Conservation (phyloP, 2,888 invertebrate species). For the Synanthedon tipuliformis region DNA sequence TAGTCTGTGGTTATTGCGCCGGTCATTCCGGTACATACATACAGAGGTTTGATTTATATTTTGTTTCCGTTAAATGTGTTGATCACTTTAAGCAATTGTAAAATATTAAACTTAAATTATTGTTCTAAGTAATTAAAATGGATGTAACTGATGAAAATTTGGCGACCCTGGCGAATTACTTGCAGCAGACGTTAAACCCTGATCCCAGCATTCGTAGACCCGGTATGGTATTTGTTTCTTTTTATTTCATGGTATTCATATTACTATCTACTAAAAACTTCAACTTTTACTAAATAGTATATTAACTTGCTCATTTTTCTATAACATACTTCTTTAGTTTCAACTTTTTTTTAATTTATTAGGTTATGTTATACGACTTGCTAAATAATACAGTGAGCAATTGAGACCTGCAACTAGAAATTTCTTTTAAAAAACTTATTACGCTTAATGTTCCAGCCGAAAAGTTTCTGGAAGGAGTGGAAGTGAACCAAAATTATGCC, state of each 20-base stretch:
- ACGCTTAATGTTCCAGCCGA: conserved; percentile 75
- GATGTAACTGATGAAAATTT: conserved; percentile 90
- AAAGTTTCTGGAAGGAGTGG: conserved; percentile 90
- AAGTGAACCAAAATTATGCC: conserved; percentile 91
- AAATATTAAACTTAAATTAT: too few relatives aligned
- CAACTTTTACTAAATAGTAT: neutral
- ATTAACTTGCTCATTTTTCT: neutral
- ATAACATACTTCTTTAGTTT: too few relatives aligned
- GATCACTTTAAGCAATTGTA: too few relatives aligned
- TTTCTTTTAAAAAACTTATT: conserved; percentile 7
- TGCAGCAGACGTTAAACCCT: conserved; percentile 89
- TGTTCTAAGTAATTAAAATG: conserved; percentile 63
- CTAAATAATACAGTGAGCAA: too few relatives aligned
- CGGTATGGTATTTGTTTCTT: conserved; percentile 68
- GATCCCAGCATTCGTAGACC: conserved; percentile 85
- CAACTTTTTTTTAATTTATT: too few relatives aligned
- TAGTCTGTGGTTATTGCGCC: too few relatives aligned
- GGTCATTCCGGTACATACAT: too few relatives aligned
- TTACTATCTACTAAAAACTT: too few relatives aligned
- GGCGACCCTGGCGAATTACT: conserved; percentile 82
- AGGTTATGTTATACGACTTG: too few relatives aligned
- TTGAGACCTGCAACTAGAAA: neutral
- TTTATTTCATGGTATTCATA: too few relatives aligned
- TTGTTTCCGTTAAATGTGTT: too few relatives aligned
- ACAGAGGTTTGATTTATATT: too few relatives aligned